Evolutionary conservation across 2,113 vertebrate species (phyloP).

Genomic region (Oceanites oceanicus): DNA sequence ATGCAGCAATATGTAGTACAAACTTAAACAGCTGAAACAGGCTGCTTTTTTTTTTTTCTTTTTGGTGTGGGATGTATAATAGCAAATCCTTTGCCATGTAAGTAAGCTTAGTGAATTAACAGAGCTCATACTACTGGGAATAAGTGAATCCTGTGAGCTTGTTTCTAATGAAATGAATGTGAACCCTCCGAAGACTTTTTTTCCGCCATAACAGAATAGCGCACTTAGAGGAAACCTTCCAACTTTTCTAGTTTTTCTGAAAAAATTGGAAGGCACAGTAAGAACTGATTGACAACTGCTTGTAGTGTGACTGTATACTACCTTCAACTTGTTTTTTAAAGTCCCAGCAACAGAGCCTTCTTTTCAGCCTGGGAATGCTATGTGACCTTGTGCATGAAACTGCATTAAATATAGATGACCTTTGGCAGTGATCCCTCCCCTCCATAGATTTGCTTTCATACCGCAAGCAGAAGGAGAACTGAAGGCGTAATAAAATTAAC

Average conservation of each 20-base stretch:
- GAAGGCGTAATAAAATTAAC: not conserved
- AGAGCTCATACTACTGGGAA: not conserved
- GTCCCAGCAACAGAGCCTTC: not conserved
- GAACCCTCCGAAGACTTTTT: not conserved
- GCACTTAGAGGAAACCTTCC: not conserved
- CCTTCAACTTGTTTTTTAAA: not conserved
- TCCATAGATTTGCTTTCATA: conserved; percentile 20
- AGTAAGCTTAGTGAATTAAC: not conserved
- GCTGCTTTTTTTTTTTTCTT: not conserved
- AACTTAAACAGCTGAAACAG: not conserved
- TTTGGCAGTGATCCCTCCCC: not conserved
- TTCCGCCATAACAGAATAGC: not conserved
- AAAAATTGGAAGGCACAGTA: not conserved
- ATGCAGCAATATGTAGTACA: not conserved
- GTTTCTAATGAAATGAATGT: not conserved
- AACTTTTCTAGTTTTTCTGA: not conserved
- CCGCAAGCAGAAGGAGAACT: not conserved
- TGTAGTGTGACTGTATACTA: not conserved
- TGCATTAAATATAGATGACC: conserved; percentile 31
- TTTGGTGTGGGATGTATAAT: not conserved
- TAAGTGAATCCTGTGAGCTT: not conserved
- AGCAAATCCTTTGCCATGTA: not conserved
- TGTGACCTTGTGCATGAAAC: conserved; percentile 28
- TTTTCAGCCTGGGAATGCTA: conserved; percentile 10
- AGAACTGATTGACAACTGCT: not conserved